Conservation (phyloP, 2,113 vertebrate genomes). For the Smithornis capensis region DNA sequence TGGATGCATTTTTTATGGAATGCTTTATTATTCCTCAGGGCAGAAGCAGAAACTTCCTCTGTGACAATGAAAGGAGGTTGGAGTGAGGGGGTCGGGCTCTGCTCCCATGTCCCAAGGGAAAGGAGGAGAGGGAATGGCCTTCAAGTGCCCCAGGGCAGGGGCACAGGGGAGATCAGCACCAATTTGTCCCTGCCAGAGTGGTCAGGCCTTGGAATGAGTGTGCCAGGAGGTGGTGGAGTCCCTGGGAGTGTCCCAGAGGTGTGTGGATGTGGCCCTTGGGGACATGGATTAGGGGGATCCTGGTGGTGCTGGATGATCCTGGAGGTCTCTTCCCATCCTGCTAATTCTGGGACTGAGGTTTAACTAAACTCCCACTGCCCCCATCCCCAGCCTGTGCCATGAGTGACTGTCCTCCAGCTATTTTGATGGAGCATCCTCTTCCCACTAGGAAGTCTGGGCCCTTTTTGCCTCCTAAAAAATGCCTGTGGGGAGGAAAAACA, state of each 20-base stretch:
- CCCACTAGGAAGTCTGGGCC: neutral
- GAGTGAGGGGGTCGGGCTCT: too few relatives aligned
- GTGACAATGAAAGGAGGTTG: neutral
- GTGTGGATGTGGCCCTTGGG: neutral
- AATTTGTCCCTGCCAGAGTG: too few relatives aligned
- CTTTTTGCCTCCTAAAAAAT: neutral
- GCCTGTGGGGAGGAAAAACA: neutral
- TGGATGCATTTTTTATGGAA: neutral
- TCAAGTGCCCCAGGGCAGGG: too few relatives aligned
- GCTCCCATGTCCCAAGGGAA: too few relatives aligned
- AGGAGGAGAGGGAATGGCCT: too few relatives aligned
- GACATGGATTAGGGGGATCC: neutral
- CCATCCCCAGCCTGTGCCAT: fast-evolving
- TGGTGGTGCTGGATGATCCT: neutral
- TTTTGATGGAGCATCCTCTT: neutral
- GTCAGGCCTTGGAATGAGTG: too few relatives aligned
- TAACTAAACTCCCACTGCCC: neutral
- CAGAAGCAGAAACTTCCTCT: neutral
- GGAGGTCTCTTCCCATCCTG: fast-evolving
- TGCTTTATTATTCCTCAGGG: neutral
- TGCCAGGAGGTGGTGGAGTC: neutral
- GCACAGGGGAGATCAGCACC: too few relatives aligned
- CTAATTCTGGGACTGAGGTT: neutral
- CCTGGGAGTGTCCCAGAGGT: neutral
- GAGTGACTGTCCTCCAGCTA: neutral